These are phyloP conservation scores for Chondrilla cf. caribensis DNA, from an alignment of 37 sponge, comb jelly and placozoan species.

Conservation along the genomic window DNA sequence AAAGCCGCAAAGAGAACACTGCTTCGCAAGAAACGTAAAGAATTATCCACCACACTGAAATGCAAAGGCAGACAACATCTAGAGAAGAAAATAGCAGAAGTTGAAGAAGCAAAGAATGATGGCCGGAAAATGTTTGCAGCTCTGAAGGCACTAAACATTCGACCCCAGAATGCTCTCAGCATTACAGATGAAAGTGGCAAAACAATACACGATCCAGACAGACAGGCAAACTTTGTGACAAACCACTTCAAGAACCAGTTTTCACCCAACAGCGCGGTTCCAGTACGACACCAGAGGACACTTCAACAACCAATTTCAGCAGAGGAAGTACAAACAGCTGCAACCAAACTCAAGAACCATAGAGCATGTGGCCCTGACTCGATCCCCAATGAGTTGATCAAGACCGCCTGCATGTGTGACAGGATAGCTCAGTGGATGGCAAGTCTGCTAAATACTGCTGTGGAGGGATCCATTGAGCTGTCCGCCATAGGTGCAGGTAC, in stretches of 20 bases:
- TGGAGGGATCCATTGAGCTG: background rate
- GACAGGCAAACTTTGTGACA: background rate
- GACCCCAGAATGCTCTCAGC: background rate
- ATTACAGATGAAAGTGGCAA: background rate
- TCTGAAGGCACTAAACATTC: background rate
- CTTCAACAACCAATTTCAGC: background rate
- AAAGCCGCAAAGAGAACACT: background rate
- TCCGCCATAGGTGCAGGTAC: background rate
- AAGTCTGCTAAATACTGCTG: background rate
- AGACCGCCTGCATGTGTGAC: background rate
- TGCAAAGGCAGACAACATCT: background rate
- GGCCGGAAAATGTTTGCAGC: slow-evolving; percentile 5
- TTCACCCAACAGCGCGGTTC: slow-evolving; percentile 8
- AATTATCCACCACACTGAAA: background rate
- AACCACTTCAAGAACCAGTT: background rate
- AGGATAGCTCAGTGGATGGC: background rate
- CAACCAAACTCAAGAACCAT: background rate
- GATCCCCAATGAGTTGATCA: slow-evolving; percentile 4
- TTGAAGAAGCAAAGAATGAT: background rate
- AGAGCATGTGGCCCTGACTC: slow-evolving; percentile 6
- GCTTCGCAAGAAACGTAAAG: background rate
- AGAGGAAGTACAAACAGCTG: background rate
- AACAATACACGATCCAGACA: background rate
- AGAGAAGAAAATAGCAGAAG: background rate
- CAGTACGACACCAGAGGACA: background rate